Evolutionary conservation across 2,113 vertebrate genomes (phyloP).

Genomic region (Fukomys damarensis): DNA sequence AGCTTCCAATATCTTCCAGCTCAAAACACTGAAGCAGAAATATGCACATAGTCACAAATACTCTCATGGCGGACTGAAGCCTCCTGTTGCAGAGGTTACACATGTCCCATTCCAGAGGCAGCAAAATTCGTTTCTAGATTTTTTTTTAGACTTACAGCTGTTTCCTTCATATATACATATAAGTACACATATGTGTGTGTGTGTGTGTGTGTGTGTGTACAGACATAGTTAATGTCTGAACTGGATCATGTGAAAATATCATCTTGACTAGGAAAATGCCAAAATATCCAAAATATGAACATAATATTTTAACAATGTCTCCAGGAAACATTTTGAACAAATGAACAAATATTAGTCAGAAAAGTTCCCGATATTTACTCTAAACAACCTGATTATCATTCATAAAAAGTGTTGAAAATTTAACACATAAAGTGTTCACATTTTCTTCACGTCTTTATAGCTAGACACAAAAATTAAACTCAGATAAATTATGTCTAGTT

Average conservation of each 20-base stretch:
- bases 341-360: background rate
- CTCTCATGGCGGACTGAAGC: background rate
- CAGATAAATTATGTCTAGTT: background rate
- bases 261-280: background rate
- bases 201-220: no score
- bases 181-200: background rate
- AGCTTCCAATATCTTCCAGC: background rate
- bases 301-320: background rate
- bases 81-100: background rate
- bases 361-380: background rate
- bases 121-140: background rate
- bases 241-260: background rate
- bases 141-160: background rate
- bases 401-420: background rate
- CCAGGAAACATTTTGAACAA: background rate
- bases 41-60: background rate
- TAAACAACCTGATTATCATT: background rate
- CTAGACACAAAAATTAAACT: background rate
- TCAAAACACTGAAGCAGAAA: background rate
- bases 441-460: background rate
- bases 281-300: background rate
- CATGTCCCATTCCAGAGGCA: background rate
- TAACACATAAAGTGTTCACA: background rate
- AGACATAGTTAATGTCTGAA: background rate
- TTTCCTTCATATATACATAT: background rate